Evolutionary conservation across 2,113 vertebrate species (phyloP).

Genomic region (Tricholaema leucomelas): DNA sequence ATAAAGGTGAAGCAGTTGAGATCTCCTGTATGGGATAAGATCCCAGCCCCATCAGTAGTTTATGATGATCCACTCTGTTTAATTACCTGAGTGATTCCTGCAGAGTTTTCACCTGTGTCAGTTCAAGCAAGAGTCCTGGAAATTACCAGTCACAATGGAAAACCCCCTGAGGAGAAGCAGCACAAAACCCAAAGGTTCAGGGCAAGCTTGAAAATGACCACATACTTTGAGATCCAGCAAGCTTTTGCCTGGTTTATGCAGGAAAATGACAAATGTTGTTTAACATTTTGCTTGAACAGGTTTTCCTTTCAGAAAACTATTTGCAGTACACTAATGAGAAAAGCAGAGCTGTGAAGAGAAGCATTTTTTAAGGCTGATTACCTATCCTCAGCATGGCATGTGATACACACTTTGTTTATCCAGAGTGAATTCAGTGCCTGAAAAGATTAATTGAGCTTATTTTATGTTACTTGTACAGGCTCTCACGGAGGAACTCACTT

Average conservation of each 20-base stretch:
- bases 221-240: conserved; percentile 65
- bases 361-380: conserved; percentile 71
- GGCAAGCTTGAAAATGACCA: conserved; percentile 66
- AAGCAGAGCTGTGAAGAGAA: conserved; percentile 60
- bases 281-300: conserved; percentile 77
- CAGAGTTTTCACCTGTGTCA: neutral
- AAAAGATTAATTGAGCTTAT: conserved; percentile 80
- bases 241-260: conserved; percentile 51
- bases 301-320: conserved; percentile 78
- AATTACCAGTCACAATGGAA: conserved; percentile 63
- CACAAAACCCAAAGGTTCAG: conserved; percentile 61
- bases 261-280: conserved; percentile 77
- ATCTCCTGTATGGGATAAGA: neutral
- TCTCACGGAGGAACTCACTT: conserved; percentile 53
- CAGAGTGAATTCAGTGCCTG: conserved; percentile 72
- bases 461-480: conserved; percentile 70
- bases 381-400: conserved; percentile 68
- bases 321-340: conserved; percentile 73
- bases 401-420: conserved; percentile 73
- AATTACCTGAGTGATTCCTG: neutral
- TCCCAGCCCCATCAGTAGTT: neutral
- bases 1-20: neutral
- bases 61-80: neutral
- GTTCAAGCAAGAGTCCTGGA: conserved; percentile 31
- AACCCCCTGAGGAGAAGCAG: neutral